Base-by-base conservation (phyloP, 2,888 invertebrate genomes). In the Eledona agricola region DNA sequence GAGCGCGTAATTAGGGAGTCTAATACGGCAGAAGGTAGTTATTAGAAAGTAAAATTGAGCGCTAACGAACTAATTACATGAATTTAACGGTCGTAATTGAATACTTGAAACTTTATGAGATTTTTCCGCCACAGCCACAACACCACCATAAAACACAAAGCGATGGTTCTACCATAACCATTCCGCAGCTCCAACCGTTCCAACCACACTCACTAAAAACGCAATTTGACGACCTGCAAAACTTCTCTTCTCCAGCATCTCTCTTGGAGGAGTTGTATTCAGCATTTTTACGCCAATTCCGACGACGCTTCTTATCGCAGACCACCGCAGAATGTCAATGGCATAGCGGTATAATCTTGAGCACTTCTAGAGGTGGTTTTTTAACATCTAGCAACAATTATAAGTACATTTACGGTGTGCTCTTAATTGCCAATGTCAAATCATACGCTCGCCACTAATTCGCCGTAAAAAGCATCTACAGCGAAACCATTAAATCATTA, bases 21-120 rank as follows among this genome's bases (percentile, higher is more conserved):
- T 10, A 10, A 26, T 11, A 26, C 26, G 26, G 11, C 11, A 26
- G 34, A 34, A 19, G 34, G 20, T 34, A 38, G 16, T 26, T 5
- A 38, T 38, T 38, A 38, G 26, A 38, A 38, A 26, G 25, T 38
- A 25, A 25, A 38, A 38, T 38, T 26, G 25, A 38, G 11, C 38
- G 16, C 10, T 25, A 16, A 38, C 25, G 38, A 38, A 38, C 26
- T 38, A 38, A 38, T 38, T 26, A 26, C 38, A 16, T 15, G 17
- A 25, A 38, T 38, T 38, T 38, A 16, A 16, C 23, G 17, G 23
- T 15, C 15, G 37, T 37, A 37, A 37, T 37, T 37, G 15, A 37
- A 37, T 25, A 37, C 23, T n/a, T n/a, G n/a, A n/a, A 37, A 20
- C 7, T 9, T 25, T 35, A 5, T 3, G 22, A 22, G 25, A 26